Percentiles rank a stretch among this genome's conserved stretches.
phyloP scores from a whole-genome alignment of 2,888 invertebrate genomes.

The Crocallis elinguaria region DNA sequence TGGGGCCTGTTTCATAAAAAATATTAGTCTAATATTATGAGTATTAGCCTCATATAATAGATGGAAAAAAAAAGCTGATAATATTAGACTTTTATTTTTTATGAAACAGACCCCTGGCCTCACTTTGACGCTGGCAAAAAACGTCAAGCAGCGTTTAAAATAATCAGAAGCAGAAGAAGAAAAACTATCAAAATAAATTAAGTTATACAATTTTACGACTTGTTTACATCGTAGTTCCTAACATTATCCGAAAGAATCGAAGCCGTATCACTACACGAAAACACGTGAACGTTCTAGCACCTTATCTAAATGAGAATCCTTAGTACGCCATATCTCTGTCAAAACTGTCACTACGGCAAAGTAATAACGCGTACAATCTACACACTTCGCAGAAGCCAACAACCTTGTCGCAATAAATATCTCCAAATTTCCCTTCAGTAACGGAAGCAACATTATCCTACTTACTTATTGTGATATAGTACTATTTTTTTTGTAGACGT shows the following conservation, averaged over 20 bases:
- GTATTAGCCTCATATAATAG: no score
- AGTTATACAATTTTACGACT: constrained; percentile 2
- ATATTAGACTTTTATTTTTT: no score
- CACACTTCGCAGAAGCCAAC: not conserved
- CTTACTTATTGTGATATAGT: constrained; percentile 8
- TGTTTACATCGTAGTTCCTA: constrained; percentile 21
- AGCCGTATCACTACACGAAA: not conserved
- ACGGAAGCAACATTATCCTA: not conserved
- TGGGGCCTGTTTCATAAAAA: no score
- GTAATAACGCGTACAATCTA: constrained; percentile 19
- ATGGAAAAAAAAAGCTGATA: no score
- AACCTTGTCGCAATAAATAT: not conserved
- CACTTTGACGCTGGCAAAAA: no score
- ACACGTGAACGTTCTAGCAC: not conserved
- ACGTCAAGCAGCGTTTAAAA: not conserved
- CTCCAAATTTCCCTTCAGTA: not conserved
- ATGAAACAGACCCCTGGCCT: no score
- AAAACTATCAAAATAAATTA: not conserved
- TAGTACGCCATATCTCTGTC: not conserved
- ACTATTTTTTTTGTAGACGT: not conserved
- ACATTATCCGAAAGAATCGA: not conserved
- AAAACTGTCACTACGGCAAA: not conserved
- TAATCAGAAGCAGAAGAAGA: not conserved
- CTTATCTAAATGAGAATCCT: not conserved
- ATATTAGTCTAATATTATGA: no score